Conservation (phyloP, 2,113 vertebrate genomes). For the Spea multiplicata region DNA sequence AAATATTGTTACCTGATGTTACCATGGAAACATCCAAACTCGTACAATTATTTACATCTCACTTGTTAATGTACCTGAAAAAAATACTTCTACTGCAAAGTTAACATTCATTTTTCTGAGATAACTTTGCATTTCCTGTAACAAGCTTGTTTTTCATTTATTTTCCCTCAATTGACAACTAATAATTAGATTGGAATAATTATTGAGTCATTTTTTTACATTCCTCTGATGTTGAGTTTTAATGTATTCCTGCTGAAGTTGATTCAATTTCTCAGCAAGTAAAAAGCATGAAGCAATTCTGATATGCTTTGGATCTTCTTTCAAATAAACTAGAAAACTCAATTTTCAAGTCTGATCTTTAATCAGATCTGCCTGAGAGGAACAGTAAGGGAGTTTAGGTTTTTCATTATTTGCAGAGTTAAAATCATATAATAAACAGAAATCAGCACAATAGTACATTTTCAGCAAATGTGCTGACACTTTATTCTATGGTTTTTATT, state of each 20-base stretch:
- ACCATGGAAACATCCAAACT: constrained; percentile 7
- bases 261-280: constrained; percentile 59
- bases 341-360: constrained; percentile 62
- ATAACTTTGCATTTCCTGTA: constrained; percentile 46
- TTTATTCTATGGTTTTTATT: constrained; percentile 41
- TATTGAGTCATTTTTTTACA: constrained; percentile 49
- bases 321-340: constrained; percentile 60
- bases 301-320: constrained; percentile 57
- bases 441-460: constrained; percentile 19
- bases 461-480: constrained; percentile 34
- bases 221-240: constrained; percentile 54
- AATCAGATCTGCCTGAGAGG: constrained; percentile 53
- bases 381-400: constrained; percentile 54
- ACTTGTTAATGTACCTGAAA: constrained; percentile 3
- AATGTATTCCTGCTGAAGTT: constrained; percentile 57
- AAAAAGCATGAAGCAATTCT: constrained; percentile 51
- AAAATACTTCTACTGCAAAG: neutral
- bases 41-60: neutral
- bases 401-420: constrained; percentile 51
- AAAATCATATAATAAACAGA: constrained; percentile 50
- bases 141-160: constrained; percentile 48
- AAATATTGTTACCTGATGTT: neutral
- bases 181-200: constrained; percentile 54
- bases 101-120: neutral
- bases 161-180: constrained; percentile 13